Evolutionary conservation across 2,113 vertebrate species (phyloP).

Genomic region (Brachyistius frenatus): DNA sequence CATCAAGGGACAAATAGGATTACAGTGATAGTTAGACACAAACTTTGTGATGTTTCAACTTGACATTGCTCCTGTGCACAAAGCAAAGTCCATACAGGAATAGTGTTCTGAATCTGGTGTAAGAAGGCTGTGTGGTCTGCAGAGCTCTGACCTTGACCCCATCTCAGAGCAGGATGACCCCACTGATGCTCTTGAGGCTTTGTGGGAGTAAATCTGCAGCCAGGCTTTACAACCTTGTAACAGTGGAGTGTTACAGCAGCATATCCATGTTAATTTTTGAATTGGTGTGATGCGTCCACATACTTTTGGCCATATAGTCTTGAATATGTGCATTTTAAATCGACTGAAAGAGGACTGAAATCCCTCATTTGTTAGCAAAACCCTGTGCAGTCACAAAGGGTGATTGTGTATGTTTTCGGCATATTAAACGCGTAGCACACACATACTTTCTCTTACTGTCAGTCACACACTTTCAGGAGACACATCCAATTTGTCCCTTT

Average conservation of each 20-base stretch:
- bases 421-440: conserved; percentile 27
- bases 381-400: not conserved
- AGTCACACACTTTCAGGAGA: conserved; percentile 46
- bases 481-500: conserved; percentile 36
- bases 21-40: not conserved
- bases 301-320: not conserved
- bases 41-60: conserved; percentile 7
- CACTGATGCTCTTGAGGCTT: not conserved
- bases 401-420: conserved; percentile 20
- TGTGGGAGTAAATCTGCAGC: not conserved
- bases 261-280: not conserved
- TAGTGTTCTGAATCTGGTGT: not conserved
- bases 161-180: not conserved
- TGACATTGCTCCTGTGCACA: not conserved
- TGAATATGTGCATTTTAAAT: not conserved
- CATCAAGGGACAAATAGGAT: not conserved
- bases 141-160: not conserved
- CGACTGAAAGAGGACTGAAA: not conserved
- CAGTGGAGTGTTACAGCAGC: not conserved
- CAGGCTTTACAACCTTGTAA: not conserved
- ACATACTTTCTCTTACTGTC: conserved; percentile 21
- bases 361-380: conserved; percentile 14
- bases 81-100: not conserved
- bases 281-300: conserved; percentile 16
- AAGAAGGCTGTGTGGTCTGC: too few relatives aligned